A percentile compares a stretch with the other conserved stretches of the same genome.
Evolutionary conservation across 2,888 invertebrate species (phyloP).

Genomic region (Macrophya annulata): DNA sequence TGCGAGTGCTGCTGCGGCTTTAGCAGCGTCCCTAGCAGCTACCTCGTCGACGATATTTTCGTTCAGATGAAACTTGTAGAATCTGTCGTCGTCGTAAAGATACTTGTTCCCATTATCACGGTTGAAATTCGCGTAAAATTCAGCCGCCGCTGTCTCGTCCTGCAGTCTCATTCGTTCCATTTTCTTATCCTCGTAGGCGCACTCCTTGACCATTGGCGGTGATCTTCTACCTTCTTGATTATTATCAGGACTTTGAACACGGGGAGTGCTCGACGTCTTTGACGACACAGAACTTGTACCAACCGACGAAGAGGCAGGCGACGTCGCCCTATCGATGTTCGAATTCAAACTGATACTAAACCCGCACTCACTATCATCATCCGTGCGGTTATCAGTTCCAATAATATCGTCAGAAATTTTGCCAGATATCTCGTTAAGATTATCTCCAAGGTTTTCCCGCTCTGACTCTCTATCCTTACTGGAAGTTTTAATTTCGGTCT

Average conservation of each 20-base stretch:
- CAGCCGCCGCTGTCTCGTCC: conserved; percentile 66
- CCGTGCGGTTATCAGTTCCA: conserved; percentile 48
- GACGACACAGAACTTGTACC: conserved; percentile 66
- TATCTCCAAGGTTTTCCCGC: conserved; percentile 38
- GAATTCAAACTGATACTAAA: conserved; percentile 47
- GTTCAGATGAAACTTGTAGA: conserved; percentile 91
- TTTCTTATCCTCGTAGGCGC: conserved; percentile 85
- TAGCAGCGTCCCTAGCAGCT: conserved; percentile 60
- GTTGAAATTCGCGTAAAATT: conserved; percentile 67
- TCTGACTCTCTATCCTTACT: background rate
- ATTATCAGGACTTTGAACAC: conserved; percentile 68
- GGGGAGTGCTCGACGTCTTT: conserved; percentile 72
- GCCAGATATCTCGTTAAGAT: conserved; percentile 53
- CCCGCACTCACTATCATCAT: conserved; percentile 49
- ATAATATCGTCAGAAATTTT: conserved; percentile 51
- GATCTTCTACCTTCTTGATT: conserved; percentile 60
- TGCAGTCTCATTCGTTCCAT: conserved; percentile 80
- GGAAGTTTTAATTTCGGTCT: conserved; percentile 74
- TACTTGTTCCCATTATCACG: conserved; percentile 81
- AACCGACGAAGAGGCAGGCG: conserved; percentile 63
- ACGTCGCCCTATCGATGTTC: conserved; percentile 57
- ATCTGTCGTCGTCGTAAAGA: conserved; percentile 89
- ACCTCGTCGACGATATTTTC: conserved; percentile 80
- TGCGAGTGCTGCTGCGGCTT: conserved; percentile 67
- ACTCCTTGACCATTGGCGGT: conserved; percentile 83